A percentile compares a stretch with the other conserved stretches of the same genome.
These are phyloP conservation scores for Anguilla megastoma DNA, from an alignment of 2,797 vertebrate genomes.

Conservation along the genomic window DNA sequence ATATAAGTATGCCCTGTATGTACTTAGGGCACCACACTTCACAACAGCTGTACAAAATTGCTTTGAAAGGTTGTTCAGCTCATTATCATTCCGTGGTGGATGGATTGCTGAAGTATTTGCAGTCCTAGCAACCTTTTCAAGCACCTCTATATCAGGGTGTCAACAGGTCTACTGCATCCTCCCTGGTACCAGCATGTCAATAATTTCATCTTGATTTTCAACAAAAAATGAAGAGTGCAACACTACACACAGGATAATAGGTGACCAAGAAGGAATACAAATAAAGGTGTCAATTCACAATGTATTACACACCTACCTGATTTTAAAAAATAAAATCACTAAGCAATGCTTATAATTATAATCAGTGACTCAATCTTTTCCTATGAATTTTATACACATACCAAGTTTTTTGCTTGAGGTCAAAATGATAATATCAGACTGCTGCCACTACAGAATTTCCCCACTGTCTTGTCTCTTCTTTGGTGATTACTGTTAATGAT, in stretches of 20 bases:
- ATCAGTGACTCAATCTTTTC: no score
- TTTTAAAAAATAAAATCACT: no score
- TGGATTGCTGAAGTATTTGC: constrained; percentile 9
- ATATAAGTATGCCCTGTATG: background rate
- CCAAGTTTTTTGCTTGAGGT: no score
- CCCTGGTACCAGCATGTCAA: constrained; percentile 16
- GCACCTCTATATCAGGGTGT: constrained; percentile 13
- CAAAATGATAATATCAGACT: no score
- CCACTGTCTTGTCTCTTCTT: no score
- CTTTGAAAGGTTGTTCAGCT: constrained; percentile 11
- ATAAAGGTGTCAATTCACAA: background rate
- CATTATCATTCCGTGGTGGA: constrained; percentile 29
- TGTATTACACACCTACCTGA: no score
- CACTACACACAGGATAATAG: background rate
- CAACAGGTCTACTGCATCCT: constrained; percentile 12
- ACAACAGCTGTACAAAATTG: background rate
- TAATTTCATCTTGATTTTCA: background rate
- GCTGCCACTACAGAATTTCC: no score
- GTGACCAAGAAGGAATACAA: background rate
- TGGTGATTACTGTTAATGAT: no score
- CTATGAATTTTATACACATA: no score
- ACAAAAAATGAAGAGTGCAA: background rate
- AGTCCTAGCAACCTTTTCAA: constrained; percentile 36
- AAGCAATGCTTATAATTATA: no score
- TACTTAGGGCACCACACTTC: background rate